phyloP scores from a whole-genome alignment of 2,888 invertebrate species.

The Netelia fuscicornis region DNA sequence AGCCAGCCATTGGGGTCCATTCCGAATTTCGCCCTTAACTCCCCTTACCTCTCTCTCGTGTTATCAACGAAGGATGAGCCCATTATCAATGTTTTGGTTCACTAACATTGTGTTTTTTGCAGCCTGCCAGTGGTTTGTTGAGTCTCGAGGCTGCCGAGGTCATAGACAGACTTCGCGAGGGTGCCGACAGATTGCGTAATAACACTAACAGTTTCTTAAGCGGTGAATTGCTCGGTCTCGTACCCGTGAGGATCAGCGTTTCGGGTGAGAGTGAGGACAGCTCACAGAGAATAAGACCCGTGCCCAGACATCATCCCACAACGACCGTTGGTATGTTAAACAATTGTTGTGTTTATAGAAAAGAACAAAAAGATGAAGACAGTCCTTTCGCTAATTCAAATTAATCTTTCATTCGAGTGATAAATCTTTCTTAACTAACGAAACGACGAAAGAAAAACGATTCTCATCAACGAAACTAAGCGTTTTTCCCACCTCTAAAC shows the following conservation, averaged over 20 bases:
- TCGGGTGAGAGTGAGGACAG: constrained; percentile 82
- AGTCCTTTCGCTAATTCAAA: background rate
- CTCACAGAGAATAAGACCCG: constrained; percentile 81
- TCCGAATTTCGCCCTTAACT: constrained; percentile 33
- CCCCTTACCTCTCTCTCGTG: constrained; percentile 28
- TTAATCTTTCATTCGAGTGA: background rate
- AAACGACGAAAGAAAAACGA: background rate
- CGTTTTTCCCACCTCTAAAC: constrained; percentile 60
- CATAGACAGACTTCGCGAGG: constrained; percentile 89
- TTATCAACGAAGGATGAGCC: constrained; percentile 3
- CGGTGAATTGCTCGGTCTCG: constrained; percentile 88
- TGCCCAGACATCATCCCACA: constrained; percentile 79
- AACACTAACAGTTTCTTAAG: constrained; percentile 92
- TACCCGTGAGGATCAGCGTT: constrained; percentile 85
- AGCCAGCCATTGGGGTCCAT: background rate
- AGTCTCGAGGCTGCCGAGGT: constrained; percentile 88
- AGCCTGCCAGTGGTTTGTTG: constrained; percentile 79
- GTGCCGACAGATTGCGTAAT: constrained; percentile 90
- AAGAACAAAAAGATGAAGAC: background rate
- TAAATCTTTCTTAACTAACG: background rate
- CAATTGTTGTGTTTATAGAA: constrained; percentile 1
- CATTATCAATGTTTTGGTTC: constrained; percentile 54
- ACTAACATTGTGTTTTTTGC: constrained; percentile 62
- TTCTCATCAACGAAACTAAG: constrained; percentile 61
- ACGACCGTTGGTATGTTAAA: constrained; percentile 78